Evolutionary conservation across 2,888 invertebrate species (phyloP).

Genomic region (Thumatha senex): DNA sequence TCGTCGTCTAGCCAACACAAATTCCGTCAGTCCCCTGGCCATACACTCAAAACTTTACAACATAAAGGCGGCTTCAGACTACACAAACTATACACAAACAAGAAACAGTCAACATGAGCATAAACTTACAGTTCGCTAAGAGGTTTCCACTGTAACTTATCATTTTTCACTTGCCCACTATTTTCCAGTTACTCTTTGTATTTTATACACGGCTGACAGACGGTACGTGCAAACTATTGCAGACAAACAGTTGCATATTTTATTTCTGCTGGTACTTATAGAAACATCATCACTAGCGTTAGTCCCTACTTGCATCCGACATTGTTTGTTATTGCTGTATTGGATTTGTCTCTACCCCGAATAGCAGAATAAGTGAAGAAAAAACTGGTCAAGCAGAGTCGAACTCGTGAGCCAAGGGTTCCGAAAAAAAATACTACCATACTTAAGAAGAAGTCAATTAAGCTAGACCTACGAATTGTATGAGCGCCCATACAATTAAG

Average conservation of each 20-base stretch:
- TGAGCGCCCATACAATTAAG: no score
- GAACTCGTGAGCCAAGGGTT: no score
- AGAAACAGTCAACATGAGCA: slow-evolving; percentile 16
- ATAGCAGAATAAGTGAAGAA: no score
- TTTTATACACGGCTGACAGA: slow-evolving; percentile 4
- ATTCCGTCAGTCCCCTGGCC: neutral
- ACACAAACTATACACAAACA: neutral
- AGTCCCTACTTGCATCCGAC: no score
- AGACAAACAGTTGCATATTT: neutral
- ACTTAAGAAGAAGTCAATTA: no score
- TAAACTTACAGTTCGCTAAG: slow-evolving; percentile 15
- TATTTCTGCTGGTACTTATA: neutral
- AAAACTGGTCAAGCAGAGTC: no score
- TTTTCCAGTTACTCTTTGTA: slow-evolving; percentile 3
- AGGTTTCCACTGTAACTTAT: slow-evolving; percentile 30
- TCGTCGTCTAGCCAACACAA: neutral
- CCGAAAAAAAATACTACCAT: no score
- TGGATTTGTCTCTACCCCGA: no score
- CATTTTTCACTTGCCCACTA: slow-evolving; percentile 23
- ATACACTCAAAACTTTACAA: neutral
- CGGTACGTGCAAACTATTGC: neutral
- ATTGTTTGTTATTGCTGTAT: no score
- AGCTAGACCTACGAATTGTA: no score
- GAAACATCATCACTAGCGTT: no score
- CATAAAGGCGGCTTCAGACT: neutral